phyloP scores from a whole-genome alignment of 1,140 invertebrate species.

The Saccostrea cuccullata region DNA sequence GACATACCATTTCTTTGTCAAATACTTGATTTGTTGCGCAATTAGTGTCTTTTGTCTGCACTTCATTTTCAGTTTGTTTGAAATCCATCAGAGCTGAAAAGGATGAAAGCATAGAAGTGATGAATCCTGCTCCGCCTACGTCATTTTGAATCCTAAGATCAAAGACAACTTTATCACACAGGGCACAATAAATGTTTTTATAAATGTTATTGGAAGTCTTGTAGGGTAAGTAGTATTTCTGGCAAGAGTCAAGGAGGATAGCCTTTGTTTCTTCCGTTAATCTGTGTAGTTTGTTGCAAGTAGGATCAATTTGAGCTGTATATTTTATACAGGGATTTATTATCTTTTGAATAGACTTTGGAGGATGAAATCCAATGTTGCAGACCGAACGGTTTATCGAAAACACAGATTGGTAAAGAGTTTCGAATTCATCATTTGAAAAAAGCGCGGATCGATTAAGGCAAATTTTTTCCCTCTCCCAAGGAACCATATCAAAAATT shows the following conservation, averaged over 20 bases:
- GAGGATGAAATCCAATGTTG: neutral
- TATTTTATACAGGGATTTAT: neutral
- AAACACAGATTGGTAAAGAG: neutral
- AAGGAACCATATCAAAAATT: neutral
- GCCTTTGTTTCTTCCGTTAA: neutral
- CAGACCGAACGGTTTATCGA: neutral
- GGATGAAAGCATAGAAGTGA: neutral
- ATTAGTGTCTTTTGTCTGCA: neutral
- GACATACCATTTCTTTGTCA: neutral
- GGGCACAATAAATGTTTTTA: slow-evolving; percentile 6
- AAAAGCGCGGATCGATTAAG: neutral
- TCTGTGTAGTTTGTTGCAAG: neutral
- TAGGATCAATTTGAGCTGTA: neutral
- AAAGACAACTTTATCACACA: neutral
- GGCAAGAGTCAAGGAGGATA: neutral
- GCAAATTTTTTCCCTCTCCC: slow-evolving; percentile 3
- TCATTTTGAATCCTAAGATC: neutral
- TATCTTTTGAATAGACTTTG: neutral
- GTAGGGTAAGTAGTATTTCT: neutral
- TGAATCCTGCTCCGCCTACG: neutral
- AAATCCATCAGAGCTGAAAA: slow-evolving; percentile 23
- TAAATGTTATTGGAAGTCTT: neutral
- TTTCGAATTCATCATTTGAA: neutral
- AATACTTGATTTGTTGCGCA: neutral
- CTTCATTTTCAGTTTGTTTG: neutral